Evolutionary conservation across 2,888 invertebrate species (phyloP), one percentile per base, ranked within the genome.

Genomic region (Clitarchus hookeri): DNA sequence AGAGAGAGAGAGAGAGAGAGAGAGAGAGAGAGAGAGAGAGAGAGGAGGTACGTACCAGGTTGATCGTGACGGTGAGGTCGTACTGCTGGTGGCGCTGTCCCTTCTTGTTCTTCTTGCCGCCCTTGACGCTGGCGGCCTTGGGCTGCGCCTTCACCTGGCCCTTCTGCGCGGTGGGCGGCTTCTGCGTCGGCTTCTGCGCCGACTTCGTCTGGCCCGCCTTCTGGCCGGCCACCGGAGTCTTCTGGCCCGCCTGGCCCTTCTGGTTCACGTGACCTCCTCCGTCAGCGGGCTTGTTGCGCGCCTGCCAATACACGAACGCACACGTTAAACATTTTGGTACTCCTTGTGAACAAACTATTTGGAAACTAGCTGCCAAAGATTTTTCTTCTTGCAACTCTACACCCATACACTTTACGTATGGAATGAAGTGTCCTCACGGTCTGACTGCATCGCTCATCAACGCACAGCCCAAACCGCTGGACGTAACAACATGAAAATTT

Each of bases 201-300:
- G 89, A 88, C 80, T 89, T 89, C 79, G 89, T 89, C 36, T 89
- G 88, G 25, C 88, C 89, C 86, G 89, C 90, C 85, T 88, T 89
- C 86, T 93, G 92, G 23, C 93, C 93, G 0, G 93, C 93, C 19
- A 93, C 93, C 13, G 93, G 93, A 85, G 94, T 94, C 89, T 91
- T 91, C 92, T 94, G 94, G 90, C 93, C 92, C 1, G 94, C 92
- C 83, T 93, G 92, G 86, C 94, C 94, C 91, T 96, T 96, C 91
- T 95, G 95, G 89, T 94, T 94, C 87, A 95, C 95, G 89, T 95
- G 95, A 78, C 95, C 95, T 86, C 94, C 93, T 19, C 96, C 96
- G 90, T 96, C 96, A 0, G 95, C 95, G 85, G 96, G 96, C 92
- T 96, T 96, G 92, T 96, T 96, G 90, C 96, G 94, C 89, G 96